Percentiles rank a stretch among this genome's conserved stretches.
Conservation (phyloP, 2,797 vertebrate genomes). For the Borostomias antarcticus region DNA sequence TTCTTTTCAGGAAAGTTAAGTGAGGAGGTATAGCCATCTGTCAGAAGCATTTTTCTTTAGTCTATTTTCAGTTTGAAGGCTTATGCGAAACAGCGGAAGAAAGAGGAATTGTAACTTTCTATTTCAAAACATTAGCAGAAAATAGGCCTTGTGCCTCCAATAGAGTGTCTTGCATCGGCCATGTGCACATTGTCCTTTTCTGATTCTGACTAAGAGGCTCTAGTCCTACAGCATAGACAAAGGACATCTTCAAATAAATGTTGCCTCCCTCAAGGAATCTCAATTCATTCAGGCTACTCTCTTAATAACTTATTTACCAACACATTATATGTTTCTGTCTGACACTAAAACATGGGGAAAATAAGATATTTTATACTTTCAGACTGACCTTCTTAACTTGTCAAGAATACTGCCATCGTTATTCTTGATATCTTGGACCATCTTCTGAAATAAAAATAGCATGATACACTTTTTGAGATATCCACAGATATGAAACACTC, state of each 20-base stretch:
- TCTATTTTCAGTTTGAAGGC: conserved; percentile 51
- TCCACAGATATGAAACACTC: neutral
- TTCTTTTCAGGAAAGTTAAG: conserved; percentile 62
- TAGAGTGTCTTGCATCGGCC: too few species aligned
- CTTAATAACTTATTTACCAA: too few species aligned
- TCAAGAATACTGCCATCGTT: conserved; percentile 91
- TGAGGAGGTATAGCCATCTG: conserved; percentile 60
- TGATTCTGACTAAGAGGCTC: too few species aligned
- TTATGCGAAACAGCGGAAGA: conserved; percentile 48
- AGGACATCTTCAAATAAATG: too few species aligned
- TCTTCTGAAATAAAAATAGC: conserved; percentile 84
- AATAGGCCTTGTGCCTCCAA: neutral
- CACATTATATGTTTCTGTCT: too few species aligned
- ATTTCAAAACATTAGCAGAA: neutral
- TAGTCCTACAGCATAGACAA: too few species aligned
- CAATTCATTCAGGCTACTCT: too few species aligned
- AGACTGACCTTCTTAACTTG: conserved; percentile 88
- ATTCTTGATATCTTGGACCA: conserved; percentile 95
- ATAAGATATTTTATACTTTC: too few species aligned
- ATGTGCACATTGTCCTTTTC: too few species aligned
- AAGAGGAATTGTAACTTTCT: conserved; percentile 63
- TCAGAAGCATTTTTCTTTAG: conserved; percentile 31
- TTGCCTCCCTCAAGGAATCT: too few species aligned
- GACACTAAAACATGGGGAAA: neutral
- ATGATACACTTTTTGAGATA: neutral